A percentile compares a stretch with the other conserved stretches of the same genome.
These are phyloP conservation scores for Chouioia cunea DNA, from an alignment of 2,888 invertebrate species.

Conservation along the genomic window DNA sequence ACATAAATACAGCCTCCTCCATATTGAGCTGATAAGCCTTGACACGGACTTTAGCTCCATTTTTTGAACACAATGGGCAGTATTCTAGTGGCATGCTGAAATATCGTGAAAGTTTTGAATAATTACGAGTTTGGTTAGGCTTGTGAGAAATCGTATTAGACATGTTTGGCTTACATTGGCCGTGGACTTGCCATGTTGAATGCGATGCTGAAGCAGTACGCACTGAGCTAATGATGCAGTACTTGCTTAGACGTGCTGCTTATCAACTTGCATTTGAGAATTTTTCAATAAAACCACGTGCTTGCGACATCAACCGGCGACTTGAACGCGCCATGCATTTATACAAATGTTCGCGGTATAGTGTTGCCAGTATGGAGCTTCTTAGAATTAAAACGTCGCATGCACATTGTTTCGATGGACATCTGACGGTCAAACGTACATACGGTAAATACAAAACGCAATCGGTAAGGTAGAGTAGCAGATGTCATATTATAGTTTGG, in stretches of 20 bases:
- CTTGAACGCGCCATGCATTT: neutral
- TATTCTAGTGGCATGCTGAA: constrained; percentile 56
- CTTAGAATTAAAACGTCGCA: constrained; percentile 7
- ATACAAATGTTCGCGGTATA: neutral
- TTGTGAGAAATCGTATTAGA: constrained; percentile 1
- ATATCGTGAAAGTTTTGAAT: constrained; percentile 12
- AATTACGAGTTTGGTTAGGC: constrained; percentile 28
- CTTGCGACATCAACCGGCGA: constrained; percentile 8
- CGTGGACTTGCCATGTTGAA: constrained; percentile 38
- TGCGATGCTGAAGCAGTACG: neutral
- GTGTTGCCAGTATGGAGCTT: neutral
- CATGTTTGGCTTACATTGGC: constrained; percentile 12
- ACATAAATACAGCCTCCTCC: constrained; percentile 58
- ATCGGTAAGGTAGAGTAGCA: no score
- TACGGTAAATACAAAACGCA: no score
- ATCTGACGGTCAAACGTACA: no score
- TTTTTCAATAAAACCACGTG: constrained; percentile 16
- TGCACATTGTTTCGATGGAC: constrained; percentile 8
- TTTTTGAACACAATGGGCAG: constrained; percentile 60
- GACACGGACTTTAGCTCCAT: constrained; percentile 55
- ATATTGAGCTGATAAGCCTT: constrained; percentile 59
- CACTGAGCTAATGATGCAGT: neutral
- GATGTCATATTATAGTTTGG: no score
- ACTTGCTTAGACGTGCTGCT: neutral
- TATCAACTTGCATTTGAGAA: neutral